These are phyloP conservation scores for Pocillopora grandis DNA, from an alignment of 92 coral and sea anemone species.

Conservation along the genomic window DNA sequence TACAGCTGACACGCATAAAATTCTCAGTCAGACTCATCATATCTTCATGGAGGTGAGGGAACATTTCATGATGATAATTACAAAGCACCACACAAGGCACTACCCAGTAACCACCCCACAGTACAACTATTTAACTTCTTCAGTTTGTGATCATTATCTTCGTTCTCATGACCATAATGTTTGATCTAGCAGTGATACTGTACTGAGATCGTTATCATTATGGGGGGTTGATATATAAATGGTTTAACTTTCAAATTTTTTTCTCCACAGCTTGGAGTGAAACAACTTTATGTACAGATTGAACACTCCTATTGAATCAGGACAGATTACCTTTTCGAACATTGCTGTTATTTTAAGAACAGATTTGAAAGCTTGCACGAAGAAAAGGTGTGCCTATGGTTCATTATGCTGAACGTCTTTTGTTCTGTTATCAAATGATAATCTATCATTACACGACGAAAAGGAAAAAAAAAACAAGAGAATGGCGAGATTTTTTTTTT, in stretches of 20 bases:
- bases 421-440: too few species aligned
- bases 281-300: constrained; percentile 93
- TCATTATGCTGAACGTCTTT: background rate
- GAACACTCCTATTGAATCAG: constrained; percentile 79
- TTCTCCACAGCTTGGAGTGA: constrained; percentile 79
- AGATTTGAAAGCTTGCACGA: background rate
- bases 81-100: background rate
- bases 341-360: background rate
- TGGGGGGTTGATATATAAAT: too few species aligned
- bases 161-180: too few species aligned
- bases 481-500: too few species aligned
- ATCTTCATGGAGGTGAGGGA: constrained; percentile 93
- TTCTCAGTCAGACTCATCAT: constrained; percentile 88
- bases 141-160: too few species aligned
- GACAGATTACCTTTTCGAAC: background rate
- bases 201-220: too few species aligned
- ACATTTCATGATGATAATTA: background rate
- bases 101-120: too few species aligned
- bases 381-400: background rate
- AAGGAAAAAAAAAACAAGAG: too few species aligned
- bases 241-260: background rate
- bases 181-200: too few species aligned
- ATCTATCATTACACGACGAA: too few species aligned
- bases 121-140: too few species aligned
- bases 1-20: constrained; percentile 94